These are phyloP conservation scores for Drosophila kikkawai DNA, from an alignment of 1,140 invertebrate genomes.

Conservation along the genomic window DNA sequence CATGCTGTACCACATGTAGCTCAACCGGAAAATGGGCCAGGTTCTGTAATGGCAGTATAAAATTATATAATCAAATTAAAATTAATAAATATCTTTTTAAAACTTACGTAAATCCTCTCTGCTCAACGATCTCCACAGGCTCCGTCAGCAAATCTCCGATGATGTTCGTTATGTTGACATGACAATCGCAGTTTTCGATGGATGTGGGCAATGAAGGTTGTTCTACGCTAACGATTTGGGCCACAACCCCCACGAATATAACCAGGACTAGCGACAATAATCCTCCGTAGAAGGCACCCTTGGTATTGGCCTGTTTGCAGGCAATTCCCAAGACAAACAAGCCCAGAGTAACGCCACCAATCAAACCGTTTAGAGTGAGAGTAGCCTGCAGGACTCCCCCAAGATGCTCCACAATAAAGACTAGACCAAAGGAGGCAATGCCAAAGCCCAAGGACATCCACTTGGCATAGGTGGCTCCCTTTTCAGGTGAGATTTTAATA, in stretches of 20 bases:
- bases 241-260: slow-evolving; percentile 85
- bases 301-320: slow-evolving; percentile 93
- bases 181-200: slow-evolving; percentile 84
- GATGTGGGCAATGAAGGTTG: slow-evolving; percentile 83
- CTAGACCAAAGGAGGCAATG: slow-evolving; percentile 86
- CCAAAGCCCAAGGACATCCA: slow-evolving; percentile 86
- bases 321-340: slow-evolving; percentile 95
- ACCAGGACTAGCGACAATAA: slow-evolving; percentile 85
- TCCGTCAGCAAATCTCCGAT: slow-evolving; percentile 49
- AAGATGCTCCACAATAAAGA: slow-evolving; percentile 92
- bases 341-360: slow-evolving; percentile 93
- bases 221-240: slow-evolving; percentile 85
- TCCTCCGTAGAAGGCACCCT: slow-evolving; percentile 86
- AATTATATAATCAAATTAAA: background rate
- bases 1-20: slow-evolving; percentile 90
- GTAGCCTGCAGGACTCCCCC: slow-evolving; percentile 94
- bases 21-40: slow-evolving; percentile 88
- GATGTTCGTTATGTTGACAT: slow-evolving; percentile 83
- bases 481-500: slow-evolving; percentile 89
- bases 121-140: slow-evolving; percentile 8
- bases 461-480: slow-evolving; percentile 87
- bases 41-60: slow-evolving; percentile 56
- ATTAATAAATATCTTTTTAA: background rate
- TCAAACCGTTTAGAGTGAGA: slow-evolving; percentile 94
- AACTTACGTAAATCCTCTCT: slow-evolving; percentile 72